Evolutionary conservation across 2,888 invertebrate genomes (phyloP), one percentile per base, ranked within the genome.

Genomic region (Campopleginae sp.): DNA sequence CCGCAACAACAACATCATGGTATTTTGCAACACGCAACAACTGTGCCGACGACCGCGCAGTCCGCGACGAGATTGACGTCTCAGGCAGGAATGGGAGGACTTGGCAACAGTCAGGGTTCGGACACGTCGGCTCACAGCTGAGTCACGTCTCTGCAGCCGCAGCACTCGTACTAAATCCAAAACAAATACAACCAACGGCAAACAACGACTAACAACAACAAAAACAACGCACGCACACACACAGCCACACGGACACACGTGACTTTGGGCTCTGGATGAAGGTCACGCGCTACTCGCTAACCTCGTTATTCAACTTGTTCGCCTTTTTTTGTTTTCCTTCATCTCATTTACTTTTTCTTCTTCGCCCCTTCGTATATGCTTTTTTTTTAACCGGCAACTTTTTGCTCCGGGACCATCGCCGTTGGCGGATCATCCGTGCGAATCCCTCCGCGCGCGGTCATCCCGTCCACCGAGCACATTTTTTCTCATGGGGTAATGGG

Each of bases 101-200:
- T 93, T 80, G 93, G 93, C 84, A 92, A 91, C 86, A 93, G 93
- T 86, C 93, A 93, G 87, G 92, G 93, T 80, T 93, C 93, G 86
- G 93, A 93, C 83, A 91, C 92, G 3, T 93, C 93, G 74, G 91
- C 93, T 79, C 93, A 93, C 86, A 93, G 93, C 93, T 93, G 93
- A 93, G 93, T 91, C 91, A 90, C 93, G 92, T 92, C 93, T 84
- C 89, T 93, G 93, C 93, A 93, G 93, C 93, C 93, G 92, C 93
- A 93, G 93, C 93, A 93, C 87, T 93, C 93, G 77, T 93, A 93
- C 76, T 93, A 42, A 71, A 51, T 66, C 54, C 61, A 63, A 70
- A 31, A 46, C 68, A 76, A 8, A 46, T 27, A 85, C 63, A 44
- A 66, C 76, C 76, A 82, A 83, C 75, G 74, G 42, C n/a, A 14